These are phyloP conservation scores for Dasyornis broadbenti DNA, from an alignment of 2,113 vertebrate genomes.

Conservation along the genomic window DNA sequence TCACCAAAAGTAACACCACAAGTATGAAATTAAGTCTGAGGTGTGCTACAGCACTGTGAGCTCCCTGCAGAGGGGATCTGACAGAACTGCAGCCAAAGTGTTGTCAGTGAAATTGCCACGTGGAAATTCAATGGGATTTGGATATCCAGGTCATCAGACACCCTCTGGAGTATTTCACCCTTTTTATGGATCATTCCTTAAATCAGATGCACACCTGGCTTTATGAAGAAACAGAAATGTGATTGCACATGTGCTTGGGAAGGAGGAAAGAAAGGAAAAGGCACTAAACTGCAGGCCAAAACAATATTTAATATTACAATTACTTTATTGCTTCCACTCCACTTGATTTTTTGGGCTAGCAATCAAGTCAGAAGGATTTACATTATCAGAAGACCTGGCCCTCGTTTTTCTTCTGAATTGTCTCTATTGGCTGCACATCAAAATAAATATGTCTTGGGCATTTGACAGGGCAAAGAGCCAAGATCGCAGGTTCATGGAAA, in stretches of 20 bases:
- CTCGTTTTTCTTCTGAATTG: neutral
- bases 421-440: neutral
- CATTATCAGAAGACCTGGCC: neutral
- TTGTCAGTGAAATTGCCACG: neutral
- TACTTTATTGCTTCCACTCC: neutral
- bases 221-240: neutral
- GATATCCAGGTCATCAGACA: neutral
- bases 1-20: neutral
- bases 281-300: neutral
- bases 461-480: neutral
- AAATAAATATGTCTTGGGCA: neutral
- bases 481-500: neutral
- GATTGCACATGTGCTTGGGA: neutral
- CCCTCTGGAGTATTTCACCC: neutral
- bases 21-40: neutral
- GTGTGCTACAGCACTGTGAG: neutral
- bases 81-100: neutral
- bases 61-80: neutral
- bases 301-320: neutral
- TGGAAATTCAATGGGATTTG: neutral
- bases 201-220: neutral
- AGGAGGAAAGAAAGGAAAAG: neutral
- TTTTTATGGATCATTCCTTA: neutral
- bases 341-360: neutral
- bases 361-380: neutral